Conservation (phyloP, 2,888 invertebrate species). For the Myopa testacea region DNA sequence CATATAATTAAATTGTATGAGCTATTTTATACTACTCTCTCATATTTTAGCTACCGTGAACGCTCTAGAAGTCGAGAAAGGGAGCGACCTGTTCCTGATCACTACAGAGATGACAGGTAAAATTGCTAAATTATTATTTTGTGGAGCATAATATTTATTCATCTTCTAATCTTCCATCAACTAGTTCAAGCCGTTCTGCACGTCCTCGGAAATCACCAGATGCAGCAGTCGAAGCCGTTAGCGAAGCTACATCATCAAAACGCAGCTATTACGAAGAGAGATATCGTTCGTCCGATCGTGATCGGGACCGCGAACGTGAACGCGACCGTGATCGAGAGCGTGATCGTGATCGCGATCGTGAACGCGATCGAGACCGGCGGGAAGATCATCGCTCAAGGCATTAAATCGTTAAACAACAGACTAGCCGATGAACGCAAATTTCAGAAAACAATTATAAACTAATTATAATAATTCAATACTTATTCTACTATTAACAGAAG, state of each 20-base stretch:
- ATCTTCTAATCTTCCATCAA: neutral
- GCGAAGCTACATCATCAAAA: conserved; percentile 66
- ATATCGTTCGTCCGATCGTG: conserved; percentile 79
- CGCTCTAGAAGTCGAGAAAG: conserved; percentile 86
- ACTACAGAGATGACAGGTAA: conserved; percentile 68
- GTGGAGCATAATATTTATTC: neutral
- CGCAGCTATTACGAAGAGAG: conserved; percentile 86
- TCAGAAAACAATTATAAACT: conserved; percentile 30
- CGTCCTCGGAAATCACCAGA: conserved; percentile 71
- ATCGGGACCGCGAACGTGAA: conserved; percentile 75
- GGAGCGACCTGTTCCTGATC: conserved; percentile 65
- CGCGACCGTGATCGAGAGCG: conserved; percentile 75
- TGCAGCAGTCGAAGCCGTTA: conserved; percentile 67
- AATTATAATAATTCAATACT: conserved; percentile 33
- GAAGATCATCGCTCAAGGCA: conserved; percentile 80
- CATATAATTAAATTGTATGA: neutral
- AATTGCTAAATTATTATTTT: neutral
- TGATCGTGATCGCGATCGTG: conserved; percentile 76
- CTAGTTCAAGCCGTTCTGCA: conserved; percentile 68
- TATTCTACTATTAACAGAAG: conserved; percentile 36
- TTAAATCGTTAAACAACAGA: conserved; percentile 60
- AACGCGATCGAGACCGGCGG: conserved; percentile 75
- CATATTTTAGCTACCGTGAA: conserved; percentile 66
- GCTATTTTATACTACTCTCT: conserved; percentile 6
- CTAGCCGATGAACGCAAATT: conserved; percentile 46